A percentile compares a stretch with the other conserved stretches of the same genome.
Conservation (phyloP, 2,113 vertebrate genomes). For the Mesitornis unicolor region DNA sequence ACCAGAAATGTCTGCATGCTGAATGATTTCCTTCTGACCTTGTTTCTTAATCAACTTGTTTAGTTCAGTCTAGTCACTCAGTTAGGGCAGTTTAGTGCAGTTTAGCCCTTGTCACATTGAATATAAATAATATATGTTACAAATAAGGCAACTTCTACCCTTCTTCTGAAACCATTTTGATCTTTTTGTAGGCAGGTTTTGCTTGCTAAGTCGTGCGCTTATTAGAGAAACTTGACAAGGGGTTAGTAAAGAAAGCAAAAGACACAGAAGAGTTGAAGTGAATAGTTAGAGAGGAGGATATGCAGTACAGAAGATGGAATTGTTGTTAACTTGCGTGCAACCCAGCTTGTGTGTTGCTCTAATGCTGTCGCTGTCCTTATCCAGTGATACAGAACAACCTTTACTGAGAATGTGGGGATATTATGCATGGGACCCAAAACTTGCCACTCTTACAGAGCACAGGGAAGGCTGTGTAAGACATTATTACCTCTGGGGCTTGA, state of each 20-base stretch:
- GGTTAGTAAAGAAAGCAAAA: background rate
- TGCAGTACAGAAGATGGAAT: background rate
- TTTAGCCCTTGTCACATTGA: background rate
- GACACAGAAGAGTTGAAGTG: background rate
- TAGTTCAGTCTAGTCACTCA: background rate
- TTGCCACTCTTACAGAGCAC: background rate
- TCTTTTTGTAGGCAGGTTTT: background rate
- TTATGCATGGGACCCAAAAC: background rate
- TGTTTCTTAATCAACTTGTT: conserved; percentile 5
- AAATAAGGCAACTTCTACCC: background rate
- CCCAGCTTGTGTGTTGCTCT: too few relatives aligned
- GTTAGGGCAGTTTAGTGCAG: background rate
- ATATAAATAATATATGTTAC: background rate
- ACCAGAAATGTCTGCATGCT: background rate
- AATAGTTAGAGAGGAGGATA: background rate
- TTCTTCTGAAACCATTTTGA: background rate
- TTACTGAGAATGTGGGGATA: background rate
- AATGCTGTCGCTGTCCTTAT: background rate
- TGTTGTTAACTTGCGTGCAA: background rate
- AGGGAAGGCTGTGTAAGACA: background rate
- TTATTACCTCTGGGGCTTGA: background rate
- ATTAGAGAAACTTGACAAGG: background rate
- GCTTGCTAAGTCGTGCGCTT: background rate
- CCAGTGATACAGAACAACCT: background rate
- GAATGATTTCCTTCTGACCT: conserved; percentile 29